These are phyloP conservation scores for Hassar affinis DNA, from an alignment of 2,113 vertebrate genomes.

Conservation along the genomic window DNA sequence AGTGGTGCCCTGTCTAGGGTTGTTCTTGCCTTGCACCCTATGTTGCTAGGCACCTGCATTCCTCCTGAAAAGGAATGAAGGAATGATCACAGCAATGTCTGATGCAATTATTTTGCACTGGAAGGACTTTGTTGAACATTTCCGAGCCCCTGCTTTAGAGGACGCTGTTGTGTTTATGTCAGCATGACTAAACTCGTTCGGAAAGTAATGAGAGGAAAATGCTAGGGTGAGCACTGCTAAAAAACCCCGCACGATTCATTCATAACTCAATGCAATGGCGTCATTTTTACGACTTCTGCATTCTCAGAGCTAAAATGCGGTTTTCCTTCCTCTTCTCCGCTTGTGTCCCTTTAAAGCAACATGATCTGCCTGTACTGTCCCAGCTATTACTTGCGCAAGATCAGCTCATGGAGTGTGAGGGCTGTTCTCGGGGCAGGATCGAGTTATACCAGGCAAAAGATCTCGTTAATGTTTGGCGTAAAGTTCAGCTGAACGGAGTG, in stretches of 20 bases:
- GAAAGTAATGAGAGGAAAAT: background rate
- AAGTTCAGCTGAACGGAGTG: background rate
- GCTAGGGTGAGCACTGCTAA: too few species aligned
- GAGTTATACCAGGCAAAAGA: background rate
- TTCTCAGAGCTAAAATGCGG: background rate
- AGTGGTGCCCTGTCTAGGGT: too few species aligned
- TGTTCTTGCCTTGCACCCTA: too few species aligned
- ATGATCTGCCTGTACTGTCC: background rate
- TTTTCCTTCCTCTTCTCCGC: too few species aligned
- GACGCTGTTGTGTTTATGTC: background rate
- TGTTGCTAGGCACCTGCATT: too few species aligned
- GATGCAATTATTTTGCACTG: background rate
- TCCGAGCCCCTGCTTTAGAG: background rate
- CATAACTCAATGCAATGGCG: background rate
- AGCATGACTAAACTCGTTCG: background rate
- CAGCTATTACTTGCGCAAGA: background rate
- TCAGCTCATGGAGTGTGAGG: background rate
- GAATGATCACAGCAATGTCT: background rate
- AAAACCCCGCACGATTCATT: background rate
- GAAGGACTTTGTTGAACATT: background rate
- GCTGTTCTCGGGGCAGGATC: background rate
- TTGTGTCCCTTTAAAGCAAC: slow-evolving; percentile 36
- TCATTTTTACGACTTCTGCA: background rate
- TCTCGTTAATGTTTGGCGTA: background rate
- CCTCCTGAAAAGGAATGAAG: too few species aligned